Evolutionary conservation across 2,113 vertebrate species (phyloP).

Genomic region (Oriolus oriolus): DNA sequence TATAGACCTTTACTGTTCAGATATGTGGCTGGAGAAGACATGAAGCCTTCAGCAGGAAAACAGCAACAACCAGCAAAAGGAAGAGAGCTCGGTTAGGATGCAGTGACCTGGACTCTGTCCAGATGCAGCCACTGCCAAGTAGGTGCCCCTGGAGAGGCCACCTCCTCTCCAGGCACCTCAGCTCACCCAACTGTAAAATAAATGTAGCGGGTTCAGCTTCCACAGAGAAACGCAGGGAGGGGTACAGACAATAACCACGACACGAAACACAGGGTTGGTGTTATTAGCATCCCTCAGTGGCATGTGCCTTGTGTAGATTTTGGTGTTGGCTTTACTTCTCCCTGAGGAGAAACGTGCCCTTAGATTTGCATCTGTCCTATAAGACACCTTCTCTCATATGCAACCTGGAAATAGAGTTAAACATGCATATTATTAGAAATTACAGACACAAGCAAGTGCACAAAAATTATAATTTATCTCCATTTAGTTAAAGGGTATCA

Average conservation of each 20-base stretch:
- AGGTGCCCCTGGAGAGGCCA: background rate
- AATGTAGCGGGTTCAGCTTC: background rate
- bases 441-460: background rate
- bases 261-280: fast-evolving
- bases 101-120: background rate
- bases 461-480: background rate
- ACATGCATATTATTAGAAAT: background rate
- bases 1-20: background rate
- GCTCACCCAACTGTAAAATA: background rate
- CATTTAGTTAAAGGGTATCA: background rate
- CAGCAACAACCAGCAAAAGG: background rate
- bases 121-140: background rate
- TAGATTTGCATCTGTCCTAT: background rate
- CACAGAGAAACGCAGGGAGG: fast-evolving
- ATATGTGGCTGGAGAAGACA: background rate
- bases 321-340: background rate
- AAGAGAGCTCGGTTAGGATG: background rate
- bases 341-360: background rate
- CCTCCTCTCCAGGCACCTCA: background rate
- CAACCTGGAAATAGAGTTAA: background rate
- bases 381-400: background rate
- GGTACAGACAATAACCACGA: background rate
- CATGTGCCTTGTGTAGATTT: background rate
- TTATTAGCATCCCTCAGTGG: background rate
- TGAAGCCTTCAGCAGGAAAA: background rate